phyloP scores from a whole-genome alignment of 2,113 vertebrate genomes.

The Peromyscus californicus region DNA sequence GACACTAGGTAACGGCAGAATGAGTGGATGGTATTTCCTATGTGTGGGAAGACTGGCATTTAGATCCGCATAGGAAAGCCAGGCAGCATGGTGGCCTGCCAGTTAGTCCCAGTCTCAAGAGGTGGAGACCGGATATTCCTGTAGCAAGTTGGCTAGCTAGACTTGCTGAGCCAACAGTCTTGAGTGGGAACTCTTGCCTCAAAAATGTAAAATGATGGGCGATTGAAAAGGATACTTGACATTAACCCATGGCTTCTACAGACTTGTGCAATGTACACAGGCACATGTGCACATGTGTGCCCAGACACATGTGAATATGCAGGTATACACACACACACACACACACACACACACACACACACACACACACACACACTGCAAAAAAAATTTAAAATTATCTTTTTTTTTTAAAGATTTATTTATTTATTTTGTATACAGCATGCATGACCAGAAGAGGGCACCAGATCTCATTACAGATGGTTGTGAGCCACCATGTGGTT shows the following conservation, averaged over 20 bases:
- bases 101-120: neutral
- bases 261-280: neutral
- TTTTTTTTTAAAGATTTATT: too few relatives aligned
- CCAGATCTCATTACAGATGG: too few relatives aligned
- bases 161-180: neutral
- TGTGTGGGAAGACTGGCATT: neutral
- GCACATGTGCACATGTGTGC: neutral
- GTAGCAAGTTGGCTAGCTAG: neutral
- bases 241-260: neutral
- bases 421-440: too few relatives aligned
- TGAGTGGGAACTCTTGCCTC: neutral
- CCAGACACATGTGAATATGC: neutral
- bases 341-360: neutral
- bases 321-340: too few relatives aligned
- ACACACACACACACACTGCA: neutral
- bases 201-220: neutral
- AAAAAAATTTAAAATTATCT: too few relatives aligned
- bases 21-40: neutral
- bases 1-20: neutral
- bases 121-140: neutral
- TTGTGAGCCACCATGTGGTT: too few relatives aligned
- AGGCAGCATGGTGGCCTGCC: neutral
- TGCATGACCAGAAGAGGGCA: too few relatives aligned
- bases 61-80: neutral
- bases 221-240: neutral